These are phyloP conservation scores for Podarcis muralis DNA, from an alignment of 2,113 vertebrate species.

Conservation along the genomic window DNA sequence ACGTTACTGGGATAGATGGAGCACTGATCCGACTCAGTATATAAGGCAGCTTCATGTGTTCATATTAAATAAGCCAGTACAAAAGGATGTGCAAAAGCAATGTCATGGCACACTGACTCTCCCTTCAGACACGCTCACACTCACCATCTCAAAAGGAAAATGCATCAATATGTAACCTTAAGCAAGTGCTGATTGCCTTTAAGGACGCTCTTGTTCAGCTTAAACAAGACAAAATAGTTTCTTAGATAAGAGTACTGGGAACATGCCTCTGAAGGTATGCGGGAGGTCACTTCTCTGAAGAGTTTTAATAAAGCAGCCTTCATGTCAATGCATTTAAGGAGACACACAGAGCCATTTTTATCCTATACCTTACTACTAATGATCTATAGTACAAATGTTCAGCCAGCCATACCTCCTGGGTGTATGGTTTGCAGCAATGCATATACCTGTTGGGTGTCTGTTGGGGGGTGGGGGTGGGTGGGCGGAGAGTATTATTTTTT, in stretches of 20 bases:
- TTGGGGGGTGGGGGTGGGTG: slow-evolving; percentile 55
- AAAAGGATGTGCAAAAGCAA: slow-evolving; percentile 70
- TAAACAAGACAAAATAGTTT: slow-evolving; percentile 74
- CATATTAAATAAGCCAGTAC: slow-evolving; percentile 59
- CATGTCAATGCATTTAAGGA: slow-evolving; percentile 90
- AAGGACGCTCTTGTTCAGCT: slow-evolving; percentile 77
- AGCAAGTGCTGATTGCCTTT: slow-evolving; percentile 77
- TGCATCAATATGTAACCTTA: slow-evolving; percentile 61
- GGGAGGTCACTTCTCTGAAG: slow-evolving; percentile 79
- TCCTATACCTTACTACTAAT: slow-evolving; percentile 79
- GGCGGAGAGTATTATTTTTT: slow-evolving; percentile 62
- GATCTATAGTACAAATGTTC: slow-evolving; percentile 77
- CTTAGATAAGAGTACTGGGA: slow-evolving; percentile 67
- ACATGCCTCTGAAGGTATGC: slow-evolving; percentile 79
- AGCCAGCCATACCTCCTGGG: slow-evolving; percentile 57
- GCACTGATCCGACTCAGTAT: not conserved
- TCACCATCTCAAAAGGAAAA: slow-evolving; percentile 68
- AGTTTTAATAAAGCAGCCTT: slow-evolving; percentile 90
- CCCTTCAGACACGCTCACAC: slow-evolving; percentile 43
- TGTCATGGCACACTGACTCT: slow-evolving; percentile 56
- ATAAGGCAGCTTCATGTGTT: slow-evolving; percentile 33
- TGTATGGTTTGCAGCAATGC: slow-evolving; percentile 78
- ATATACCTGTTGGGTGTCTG: slow-evolving; percentile 78
- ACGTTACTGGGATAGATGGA: not conserved
- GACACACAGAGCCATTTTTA: slow-evolving; percentile 86